Evolutionary conservation across 2,888 invertebrate species (phyloP), one percentile per base, ranked within the genome.

Genomic region (Melipona bicolor): DNA sequence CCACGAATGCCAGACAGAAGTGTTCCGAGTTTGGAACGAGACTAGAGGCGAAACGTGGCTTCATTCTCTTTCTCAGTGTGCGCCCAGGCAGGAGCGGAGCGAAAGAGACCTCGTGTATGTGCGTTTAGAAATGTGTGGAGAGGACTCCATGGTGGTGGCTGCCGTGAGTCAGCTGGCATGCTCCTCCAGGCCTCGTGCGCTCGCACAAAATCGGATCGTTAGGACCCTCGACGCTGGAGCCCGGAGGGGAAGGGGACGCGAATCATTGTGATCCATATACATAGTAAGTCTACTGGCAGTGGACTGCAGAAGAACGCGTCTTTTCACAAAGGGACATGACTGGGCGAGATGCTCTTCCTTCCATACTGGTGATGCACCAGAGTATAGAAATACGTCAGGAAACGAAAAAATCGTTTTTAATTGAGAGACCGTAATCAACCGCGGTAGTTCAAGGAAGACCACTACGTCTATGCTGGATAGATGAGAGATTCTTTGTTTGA

Each of bases 141-240:
- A 72, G 54, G 27, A 65, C 21, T 36, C 5, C 43, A 24, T 71
- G 77, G 73, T 70, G 76, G 73, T 81, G 77, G 80, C 81, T 85
- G 81, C 43, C 81, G 86, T 90, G 91, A 91, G 91, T 91, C 90
- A 91, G 90, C 90, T 88, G 90, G 79, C 86, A 80, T 86, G 77
- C 84, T 62, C n/a, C 65, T 78, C 81, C 72, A 77, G 52, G 65
- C 43, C 78, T 67, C 73, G 70, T 78, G 79, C 75, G 73, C 81
- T 74, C 77, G 65, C 68, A 24, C 87, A 65, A 70, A 67, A 36
- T 52, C 69, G 75, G 77, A 77, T 88, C 87, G 61, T 78, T 73
- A 69, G 74, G 68, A 27, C 54, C 49, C 21, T 19, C 19, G 50
- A 52, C 27, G 62, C 9, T 49, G 74, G 54, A 50, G 59, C 27